A percentile compares a stretch with the other conserved stretches of the same genome.
phyloP scores from a whole-genome alignment of 1,140 invertebrate genomes.

The Solen grandis region DNA sequence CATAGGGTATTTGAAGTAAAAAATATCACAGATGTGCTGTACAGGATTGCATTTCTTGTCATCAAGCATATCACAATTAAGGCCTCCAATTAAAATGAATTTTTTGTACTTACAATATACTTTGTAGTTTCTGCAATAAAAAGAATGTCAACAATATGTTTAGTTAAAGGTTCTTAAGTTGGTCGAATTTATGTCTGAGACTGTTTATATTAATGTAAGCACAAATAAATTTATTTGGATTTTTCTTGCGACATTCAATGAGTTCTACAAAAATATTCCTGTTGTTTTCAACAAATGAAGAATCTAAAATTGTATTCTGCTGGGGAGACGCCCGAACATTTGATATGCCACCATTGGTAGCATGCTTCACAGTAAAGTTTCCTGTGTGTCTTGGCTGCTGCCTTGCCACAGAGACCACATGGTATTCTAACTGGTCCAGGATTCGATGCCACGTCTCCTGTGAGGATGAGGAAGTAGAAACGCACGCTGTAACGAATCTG shows the following conservation, averaged over 20 bases:
- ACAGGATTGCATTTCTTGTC: constrained; percentile 4
- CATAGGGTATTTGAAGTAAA: constrained; percentile 12
- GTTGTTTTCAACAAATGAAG: no score
- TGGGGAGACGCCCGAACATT: background rate
- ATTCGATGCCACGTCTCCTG: constrained; percentile 18
- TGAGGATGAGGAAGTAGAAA: constrained; percentile 5
- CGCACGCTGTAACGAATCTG: background rate
- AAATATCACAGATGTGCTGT: constrained; percentile 36
- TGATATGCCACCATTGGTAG: constrained; percentile 4
- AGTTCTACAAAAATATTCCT: background rate
- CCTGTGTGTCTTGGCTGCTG: constrained; percentile 14
- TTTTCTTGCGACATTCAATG: background rate
- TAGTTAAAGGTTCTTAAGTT: no score
- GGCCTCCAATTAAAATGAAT: constrained; percentile 19
- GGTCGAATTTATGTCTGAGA: constrained; percentile 23
- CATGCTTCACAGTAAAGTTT: constrained; percentile 16
- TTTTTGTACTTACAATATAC: constrained; percentile 2
- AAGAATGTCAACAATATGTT: constrained; percentile 11
- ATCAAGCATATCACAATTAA: constrained; percentile 41
- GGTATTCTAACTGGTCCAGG: constrained; percentile 25
- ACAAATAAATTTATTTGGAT: no score
- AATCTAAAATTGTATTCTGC: background rate
- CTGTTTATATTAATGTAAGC: constrained; percentile 45
- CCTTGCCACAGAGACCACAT: background rate
- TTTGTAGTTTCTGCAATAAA: no score